A percentile compares a stretch with the other conserved stretches of the same genome.
Conservation (phyloP, 2,797 vertebrate species). For the Botia kubotai region DNA sequence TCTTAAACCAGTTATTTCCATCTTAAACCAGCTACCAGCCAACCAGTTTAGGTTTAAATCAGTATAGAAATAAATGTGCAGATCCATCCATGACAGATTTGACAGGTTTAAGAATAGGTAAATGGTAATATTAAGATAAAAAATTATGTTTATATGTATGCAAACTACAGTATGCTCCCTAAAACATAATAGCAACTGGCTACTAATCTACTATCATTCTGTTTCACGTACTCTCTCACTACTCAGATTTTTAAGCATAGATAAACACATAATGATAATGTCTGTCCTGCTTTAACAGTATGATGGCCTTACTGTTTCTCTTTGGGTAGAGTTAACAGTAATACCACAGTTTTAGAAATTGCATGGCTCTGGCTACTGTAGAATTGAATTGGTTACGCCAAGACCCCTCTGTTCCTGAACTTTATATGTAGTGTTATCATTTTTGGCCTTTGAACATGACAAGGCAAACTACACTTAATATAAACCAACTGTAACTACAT, state of each 20-base stretch:
- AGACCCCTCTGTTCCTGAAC: constrained; percentile 76
- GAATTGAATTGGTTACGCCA: constrained; percentile 69
- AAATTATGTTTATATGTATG: constrained; percentile 75
- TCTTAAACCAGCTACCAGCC: no score
- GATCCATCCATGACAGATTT: constrained; percentile 32
- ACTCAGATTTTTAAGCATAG: constrained; percentile 53
- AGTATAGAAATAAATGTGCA: not conserved
- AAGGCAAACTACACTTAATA: not conserved
- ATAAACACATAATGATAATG: constrained; percentile 72
- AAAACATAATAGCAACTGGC: constrained; percentile 12
- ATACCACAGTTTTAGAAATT: constrained; percentile 49
- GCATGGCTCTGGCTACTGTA: constrained; percentile 74
- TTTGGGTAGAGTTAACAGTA: constrained; percentile 40
- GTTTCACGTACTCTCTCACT: constrained; percentile 17
- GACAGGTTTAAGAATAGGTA: constrained; percentile 63
- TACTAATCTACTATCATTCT: constrained; percentile 15
- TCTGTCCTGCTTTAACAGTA: constrained; percentile 64
- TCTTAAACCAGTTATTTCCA: no score
- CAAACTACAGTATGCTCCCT: not conserved
- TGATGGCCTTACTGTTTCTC: constrained; percentile 67
- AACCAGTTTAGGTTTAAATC: not conserved
- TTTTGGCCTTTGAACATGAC: constrained; percentile 37
- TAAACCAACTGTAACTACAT: not conserved
- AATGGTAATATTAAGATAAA: constrained; percentile 61
- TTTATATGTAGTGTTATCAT: constrained; percentile 76